These are phyloP conservation scores for Vanacampus margaritifer DNA, from an alignment of 2,113 vertebrate genomes.

Conservation along the genomic window DNA sequence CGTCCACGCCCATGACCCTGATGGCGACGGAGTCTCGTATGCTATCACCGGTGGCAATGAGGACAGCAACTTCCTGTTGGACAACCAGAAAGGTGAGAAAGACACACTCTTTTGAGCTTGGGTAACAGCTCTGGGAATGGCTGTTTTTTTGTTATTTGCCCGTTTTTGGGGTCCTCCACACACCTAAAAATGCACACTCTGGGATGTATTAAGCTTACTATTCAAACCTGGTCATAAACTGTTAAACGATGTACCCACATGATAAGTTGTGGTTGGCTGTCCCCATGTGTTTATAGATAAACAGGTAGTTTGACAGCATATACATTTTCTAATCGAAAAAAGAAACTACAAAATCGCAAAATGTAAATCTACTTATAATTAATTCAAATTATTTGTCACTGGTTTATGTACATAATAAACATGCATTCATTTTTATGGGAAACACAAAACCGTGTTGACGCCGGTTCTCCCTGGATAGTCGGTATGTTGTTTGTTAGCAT, in stretches of 20 bases:
- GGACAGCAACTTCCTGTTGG: constrained; percentile 86
- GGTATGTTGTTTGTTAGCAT: constrained; percentile 12
- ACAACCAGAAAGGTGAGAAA: constrained; percentile 81
- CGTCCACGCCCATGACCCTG: constrained; percentile 84
- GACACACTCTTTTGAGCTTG: neutral
- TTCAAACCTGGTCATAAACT: too few relatives aligned
- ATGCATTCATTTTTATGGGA: neutral
- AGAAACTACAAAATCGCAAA: neutral
- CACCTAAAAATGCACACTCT: too few relatives aligned
- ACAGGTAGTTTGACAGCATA: too few relatives aligned
- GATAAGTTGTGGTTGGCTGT: too few relatives aligned
- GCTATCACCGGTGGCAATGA: constrained; percentile 85
- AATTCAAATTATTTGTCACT: constrained; percentile 2
- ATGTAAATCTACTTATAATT: neutral
- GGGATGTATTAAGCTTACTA: too few relatives aligned
- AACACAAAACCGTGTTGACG: neutral
- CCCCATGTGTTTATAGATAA: too few relatives aligned
- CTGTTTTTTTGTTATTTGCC: too few relatives aligned
- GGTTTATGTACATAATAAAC: neutral
- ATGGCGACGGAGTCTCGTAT: constrained; percentile 82
- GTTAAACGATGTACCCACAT: too few relatives aligned
- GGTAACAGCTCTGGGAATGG: too few relatives aligned
- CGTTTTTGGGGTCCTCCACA: too few relatives aligned
- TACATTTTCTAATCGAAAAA: neutral
- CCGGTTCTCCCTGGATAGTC: neutral